Percentiles rank a stretch among this genome's conserved stretches.
phyloP scores from a whole-genome alignment of 2,888 invertebrate genomes.

The Boloria euphrosyne region DNA sequence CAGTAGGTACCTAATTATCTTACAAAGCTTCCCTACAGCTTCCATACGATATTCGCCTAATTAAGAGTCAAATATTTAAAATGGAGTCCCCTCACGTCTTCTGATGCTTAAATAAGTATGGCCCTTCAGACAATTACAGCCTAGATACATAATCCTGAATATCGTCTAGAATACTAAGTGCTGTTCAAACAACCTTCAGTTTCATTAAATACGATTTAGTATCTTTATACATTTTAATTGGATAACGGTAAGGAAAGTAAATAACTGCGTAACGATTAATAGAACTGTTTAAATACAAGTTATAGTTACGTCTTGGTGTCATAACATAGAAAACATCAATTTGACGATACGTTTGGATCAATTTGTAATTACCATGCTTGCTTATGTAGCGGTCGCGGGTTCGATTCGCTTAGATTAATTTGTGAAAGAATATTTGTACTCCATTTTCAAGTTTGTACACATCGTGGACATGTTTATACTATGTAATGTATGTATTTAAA shows the following conservation, averaged over 20 bases:
- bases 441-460: no score
- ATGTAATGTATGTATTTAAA: no score
- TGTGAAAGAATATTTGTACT: no score
- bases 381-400: no score
- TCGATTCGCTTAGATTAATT: no score
- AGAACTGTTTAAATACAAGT: neutral
- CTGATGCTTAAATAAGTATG: conserved; percentile 24
- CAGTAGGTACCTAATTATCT: no score
- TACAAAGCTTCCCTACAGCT: neutral
- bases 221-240: conserved; percentile 15
- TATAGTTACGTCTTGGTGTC: neutral
- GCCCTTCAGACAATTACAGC: conserved; percentile 25
- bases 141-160: conserved; percentile 27
- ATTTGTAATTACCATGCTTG: no score
- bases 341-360: no score
- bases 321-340: no score
- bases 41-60: conserved; percentile 17
- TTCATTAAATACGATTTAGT: conserved; percentile 22
- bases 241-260: neutral
- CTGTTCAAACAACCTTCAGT: conserved; percentile 13
- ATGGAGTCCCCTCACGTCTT: conserved; percentile 21
- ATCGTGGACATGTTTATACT: no score
- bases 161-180: conserved; percentile 27
- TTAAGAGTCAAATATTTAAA: conserved; percentile 19
- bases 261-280: neutral